These are phyloP conservation scores for Schizopygopsis pylzovi DNA, from an alignment of 2,797 vertebrate species.

Conservation along the genomic window DNA sequence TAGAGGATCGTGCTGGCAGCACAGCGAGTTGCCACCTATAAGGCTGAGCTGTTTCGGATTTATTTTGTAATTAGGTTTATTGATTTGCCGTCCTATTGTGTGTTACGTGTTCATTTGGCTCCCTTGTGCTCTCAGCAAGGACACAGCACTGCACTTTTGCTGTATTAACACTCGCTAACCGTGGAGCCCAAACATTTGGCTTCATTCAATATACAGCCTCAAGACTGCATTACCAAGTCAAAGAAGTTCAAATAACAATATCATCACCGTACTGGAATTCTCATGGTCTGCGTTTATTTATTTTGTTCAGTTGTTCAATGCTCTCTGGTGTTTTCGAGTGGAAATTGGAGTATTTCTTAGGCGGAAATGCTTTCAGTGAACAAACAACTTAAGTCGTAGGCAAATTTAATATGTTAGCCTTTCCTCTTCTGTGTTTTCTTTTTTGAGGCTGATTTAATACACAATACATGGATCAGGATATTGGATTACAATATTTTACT, in stretches of 20 bases:
- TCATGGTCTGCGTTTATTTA: conserved; percentile 38
- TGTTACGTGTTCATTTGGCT: conserved; percentile 54
- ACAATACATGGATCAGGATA: neutral
- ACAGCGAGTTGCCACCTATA: conserved; percentile 31
- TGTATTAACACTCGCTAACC: conserved; percentile 43
- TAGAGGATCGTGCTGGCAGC: conserved; percentile 13
- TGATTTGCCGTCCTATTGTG: conserved; percentile 57
- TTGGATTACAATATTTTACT: conserved; percentile 18
- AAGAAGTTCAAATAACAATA: conserved; percentile 33
- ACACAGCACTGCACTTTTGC: conserved; percentile 50
- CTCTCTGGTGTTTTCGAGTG: neutral
- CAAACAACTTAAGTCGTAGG: conserved; percentile 4
- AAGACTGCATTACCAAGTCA: conserved; percentile 43
- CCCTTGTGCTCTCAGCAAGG: conserved; percentile 44
- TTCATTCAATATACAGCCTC: conserved; percentile 26
- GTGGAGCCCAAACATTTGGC: conserved; percentile 50
- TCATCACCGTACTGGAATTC: conserved; percentile 6
- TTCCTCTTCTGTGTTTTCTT: neutral
- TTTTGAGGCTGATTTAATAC: neutral
- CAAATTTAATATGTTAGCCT: conserved; percentile 3
- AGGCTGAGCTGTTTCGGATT: conserved; percentile 50
- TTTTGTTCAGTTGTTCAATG: conserved; percentile 9
- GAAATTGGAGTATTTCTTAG: conserved; percentile 12
- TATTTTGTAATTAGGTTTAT: conserved; percentile 64
- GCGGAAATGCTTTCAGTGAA: neutral